These are phyloP conservation scores for Drosophila repletoides DNA, from an alignment of 1,140 invertebrate species.

Conservation along the genomic window DNA sequence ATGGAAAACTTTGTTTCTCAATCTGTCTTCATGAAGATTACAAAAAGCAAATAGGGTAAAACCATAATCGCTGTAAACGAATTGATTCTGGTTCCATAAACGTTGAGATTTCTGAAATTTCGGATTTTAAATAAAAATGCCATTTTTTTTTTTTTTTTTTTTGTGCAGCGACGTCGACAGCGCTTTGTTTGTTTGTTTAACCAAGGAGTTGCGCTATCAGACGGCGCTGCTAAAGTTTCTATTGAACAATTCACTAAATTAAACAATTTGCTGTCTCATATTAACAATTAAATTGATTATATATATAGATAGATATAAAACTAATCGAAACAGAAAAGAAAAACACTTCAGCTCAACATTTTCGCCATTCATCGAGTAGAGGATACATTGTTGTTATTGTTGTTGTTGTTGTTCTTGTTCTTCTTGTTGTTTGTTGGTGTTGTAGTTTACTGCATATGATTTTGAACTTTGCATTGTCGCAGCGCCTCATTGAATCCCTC, in stretches of 20 bases:
- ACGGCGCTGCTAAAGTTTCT: slow-evolving; percentile 37
- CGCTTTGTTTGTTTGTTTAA: too few relatives aligned
- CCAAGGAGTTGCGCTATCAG: neutral
- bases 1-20: too few relatives aligned
- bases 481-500: slow-evolving; percentile 97
- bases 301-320: slow-evolving; percentile 28
- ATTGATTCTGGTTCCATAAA: too few relatives aligned
- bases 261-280: slow-evolving; percentile 52
- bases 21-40: too few relatives aligned
- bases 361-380: slow-evolving; percentile 28
- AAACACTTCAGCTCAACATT: slow-evolving; percentile 42
- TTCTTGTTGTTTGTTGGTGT: neutral
- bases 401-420: slow-evolving; percentile 4
- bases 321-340: slow-evolving; percentile 42
- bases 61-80: too few relatives aligned
- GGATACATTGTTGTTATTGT: neutral
- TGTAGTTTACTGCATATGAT: slow-evolving; percentile 66
- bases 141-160: slow-evolving; percentile 24
- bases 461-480: slow-evolving; percentile 91
- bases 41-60: too few relatives aligned
- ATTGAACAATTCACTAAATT: slow-evolving; percentile 68
- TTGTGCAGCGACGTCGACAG: slow-evolving; percentile 7
- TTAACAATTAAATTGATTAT: slow-evolving; percentile 55
- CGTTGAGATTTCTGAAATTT: too few relatives aligned
- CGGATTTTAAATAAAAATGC: neutral